phyloP scores from a whole-genome alignment of 2,888 invertebrate genomes.

The Exocentrus adspersus region DNA sequence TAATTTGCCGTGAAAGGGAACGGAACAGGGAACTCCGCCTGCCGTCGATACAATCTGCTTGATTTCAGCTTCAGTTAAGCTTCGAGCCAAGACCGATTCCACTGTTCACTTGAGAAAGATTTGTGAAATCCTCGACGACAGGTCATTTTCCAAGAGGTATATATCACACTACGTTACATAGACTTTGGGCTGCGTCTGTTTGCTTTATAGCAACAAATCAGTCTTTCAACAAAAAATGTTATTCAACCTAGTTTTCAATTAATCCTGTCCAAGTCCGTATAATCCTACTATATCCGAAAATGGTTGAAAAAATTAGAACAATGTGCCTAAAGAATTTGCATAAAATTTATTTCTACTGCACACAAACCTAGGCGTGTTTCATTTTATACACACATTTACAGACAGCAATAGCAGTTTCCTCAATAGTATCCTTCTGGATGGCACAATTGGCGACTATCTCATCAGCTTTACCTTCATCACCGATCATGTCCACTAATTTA shows the following conservation, averaged over 20 bases:
- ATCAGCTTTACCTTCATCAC: conserved; percentile 37
- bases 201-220: too few relatives aligned
- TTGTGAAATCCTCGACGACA: not conserved
- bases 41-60: conserved; percentile 41
- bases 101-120: not conserved
- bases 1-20: conserved; percentile 54
- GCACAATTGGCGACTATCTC: conserved; percentile 46
- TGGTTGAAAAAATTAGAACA: too few relatives aligned
- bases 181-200: not conserved
- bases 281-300: too few relatives aligned
- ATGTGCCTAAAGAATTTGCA: too few relatives aligned
- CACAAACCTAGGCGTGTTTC: not conserved
- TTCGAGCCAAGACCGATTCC: not conserved
- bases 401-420: conserved; percentile 46
- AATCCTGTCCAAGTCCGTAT: too few relatives aligned
- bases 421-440: conserved; percentile 38
- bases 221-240: too few relatives aligned
- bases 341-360: too few relatives aligned
- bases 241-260: too few relatives aligned
- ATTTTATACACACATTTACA: conserved; percentile 46
- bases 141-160: not conserved
- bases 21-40: conserved; percentile 39
- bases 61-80: conserved; percentile 17
- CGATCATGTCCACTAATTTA: conserved; percentile 35
- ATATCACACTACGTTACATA: not conserved